These are phyloP conservation scores for Sarcophaga variegata DNA, from an alignment of 2,888 invertebrate species.

Conservation along the genomic window DNA sequence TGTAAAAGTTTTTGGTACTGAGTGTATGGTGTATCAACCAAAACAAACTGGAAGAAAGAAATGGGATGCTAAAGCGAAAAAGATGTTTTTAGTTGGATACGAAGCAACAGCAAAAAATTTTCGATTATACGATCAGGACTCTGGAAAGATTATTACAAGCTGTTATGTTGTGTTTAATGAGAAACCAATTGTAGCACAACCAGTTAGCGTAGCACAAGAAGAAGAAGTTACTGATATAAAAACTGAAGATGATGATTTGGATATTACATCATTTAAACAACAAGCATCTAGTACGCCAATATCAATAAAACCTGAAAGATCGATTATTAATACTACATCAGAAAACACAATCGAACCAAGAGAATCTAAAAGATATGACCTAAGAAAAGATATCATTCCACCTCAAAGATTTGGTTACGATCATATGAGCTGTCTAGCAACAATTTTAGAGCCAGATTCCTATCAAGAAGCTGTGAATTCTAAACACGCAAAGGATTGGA, in stretches of 20 bases:
- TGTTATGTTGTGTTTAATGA: constrained; percentile 59
- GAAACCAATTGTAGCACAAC: constrained; percentile 3
- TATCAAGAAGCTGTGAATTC: constrained; percentile 64
- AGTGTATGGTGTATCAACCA: constrained; percentile 54
- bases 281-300: constrained; percentile 43
- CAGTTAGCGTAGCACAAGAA: constrained; percentile 7
- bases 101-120: constrained; percentile 48
- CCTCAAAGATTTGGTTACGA: neutral
- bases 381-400: constrained; percentile 13
- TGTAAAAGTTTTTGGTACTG: constrained; percentile 61
- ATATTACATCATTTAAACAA: constrained; percentile 19
- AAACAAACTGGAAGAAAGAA: constrained; percentile 59
- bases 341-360: constrained; percentile 30
- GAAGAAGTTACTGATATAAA: constrained; percentile 8
- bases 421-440: constrained; percentile 14
- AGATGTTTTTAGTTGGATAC: constrained; percentile 53
- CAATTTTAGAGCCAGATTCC: constrained; percentile 52
- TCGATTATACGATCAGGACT: constrained; percentile 35
- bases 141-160: constrained; percentile 30
- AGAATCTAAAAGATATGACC: constrained; percentile 4
- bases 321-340: constrained; percentile 14
- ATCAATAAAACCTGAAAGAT: constrained; percentile 23
- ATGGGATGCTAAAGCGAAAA: constrained; percentile 56
- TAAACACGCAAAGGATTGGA: constrained; percentile 62
- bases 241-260: neutral